A percentile compares a stretch with the other conserved stretches of the same genome.
phyloP scores from a whole-genome alignment of 2,888 invertebrate genomes.

The Crepidodera aurea region DNA sequence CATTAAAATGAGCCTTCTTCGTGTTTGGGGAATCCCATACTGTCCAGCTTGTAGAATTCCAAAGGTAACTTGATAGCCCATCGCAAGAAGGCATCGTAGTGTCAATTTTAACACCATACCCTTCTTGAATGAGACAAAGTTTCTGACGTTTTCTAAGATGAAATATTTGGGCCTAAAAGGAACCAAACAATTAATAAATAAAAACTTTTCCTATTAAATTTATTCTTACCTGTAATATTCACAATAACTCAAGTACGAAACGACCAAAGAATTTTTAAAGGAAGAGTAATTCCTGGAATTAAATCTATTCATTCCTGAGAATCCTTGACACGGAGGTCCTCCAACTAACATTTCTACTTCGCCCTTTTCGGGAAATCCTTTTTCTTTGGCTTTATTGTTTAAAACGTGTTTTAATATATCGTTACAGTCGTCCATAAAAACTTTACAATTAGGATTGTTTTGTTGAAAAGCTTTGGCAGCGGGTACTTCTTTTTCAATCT shows the following conservation, averaged over 20 bases:
- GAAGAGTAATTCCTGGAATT: conserved; percentile 83
- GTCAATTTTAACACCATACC: conserved; percentile 84
- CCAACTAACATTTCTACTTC: conserved; percentile 86
- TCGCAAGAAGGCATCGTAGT: conserved; percentile 75
- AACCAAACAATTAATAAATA: no score
- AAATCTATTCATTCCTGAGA: conserved; percentile 89
- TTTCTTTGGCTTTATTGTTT: conserved; percentile 60
- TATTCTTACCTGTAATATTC: conserved; percentile 74
- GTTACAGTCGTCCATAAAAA: conserved; percentile 87
- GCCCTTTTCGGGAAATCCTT: conserved; percentile 73
- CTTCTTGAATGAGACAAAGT: conserved; percentile 84
- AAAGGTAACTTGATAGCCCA: conserved; percentile 89
- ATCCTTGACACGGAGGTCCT: conserved; percentile 90
- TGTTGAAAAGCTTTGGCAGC: conserved; percentile 82
- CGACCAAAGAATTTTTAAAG: conserved; percentile 86
- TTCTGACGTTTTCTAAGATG: conserved; percentile 85
- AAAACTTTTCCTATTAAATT: no score
- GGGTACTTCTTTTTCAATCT: conserved; percentile 77
- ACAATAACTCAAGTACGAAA: conserved; percentile 83
- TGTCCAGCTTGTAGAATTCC: conserved; percentile 87
- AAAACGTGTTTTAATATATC: conserved; percentile 73
- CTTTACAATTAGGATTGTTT: conserved; percentile 76
- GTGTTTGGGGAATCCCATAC: conserved; percentile 85
- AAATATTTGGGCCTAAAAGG: conserved; percentile 75
- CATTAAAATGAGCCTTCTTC: conserved; percentile 76